Conservation (phyloP, 2,113 vertebrate genomes). For the Esox niger region DNA sequence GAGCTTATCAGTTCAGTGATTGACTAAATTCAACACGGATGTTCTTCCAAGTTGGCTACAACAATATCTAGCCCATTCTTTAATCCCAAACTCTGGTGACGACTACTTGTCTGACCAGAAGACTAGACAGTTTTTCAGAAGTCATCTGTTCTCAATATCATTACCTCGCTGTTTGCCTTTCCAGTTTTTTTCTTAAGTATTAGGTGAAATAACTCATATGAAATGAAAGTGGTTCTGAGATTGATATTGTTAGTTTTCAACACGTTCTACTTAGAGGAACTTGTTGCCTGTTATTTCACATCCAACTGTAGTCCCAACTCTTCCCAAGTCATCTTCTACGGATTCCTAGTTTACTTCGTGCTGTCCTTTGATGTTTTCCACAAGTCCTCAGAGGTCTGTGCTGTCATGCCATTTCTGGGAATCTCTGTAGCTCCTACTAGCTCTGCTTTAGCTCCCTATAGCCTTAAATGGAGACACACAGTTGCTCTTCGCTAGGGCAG, state of each 20-base stretch:
- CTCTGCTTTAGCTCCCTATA: not conserved
- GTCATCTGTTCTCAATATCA: not conserved
- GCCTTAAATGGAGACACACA: slow-evolving; percentile 19
- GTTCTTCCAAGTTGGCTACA: no score
- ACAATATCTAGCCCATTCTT: no score
- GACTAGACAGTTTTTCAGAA: not conserved
- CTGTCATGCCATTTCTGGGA: not conserved
- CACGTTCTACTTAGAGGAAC: no score
- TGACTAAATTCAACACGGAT: no score
- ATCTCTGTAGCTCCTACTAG: not conserved
- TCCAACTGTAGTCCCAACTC: no score
- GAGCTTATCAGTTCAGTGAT: no score
- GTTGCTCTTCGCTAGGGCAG: not conserved
- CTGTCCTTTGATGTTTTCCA: not conserved
- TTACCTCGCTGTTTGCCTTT: not conserved
- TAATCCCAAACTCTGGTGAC: not conserved
- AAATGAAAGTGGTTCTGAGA: not conserved
- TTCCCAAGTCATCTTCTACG: no score
- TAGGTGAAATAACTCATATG: not conserved
- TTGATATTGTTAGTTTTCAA: not conserved
- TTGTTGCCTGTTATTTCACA: no score
- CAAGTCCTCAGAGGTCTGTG: not conserved
- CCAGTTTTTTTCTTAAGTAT: no score
- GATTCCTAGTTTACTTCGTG: not conserved
- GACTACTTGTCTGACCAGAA: not conserved